Evolutionary conservation across 2,888 invertebrate species (phyloP).

Genomic region (Onthophagus sagittarius): DNA sequence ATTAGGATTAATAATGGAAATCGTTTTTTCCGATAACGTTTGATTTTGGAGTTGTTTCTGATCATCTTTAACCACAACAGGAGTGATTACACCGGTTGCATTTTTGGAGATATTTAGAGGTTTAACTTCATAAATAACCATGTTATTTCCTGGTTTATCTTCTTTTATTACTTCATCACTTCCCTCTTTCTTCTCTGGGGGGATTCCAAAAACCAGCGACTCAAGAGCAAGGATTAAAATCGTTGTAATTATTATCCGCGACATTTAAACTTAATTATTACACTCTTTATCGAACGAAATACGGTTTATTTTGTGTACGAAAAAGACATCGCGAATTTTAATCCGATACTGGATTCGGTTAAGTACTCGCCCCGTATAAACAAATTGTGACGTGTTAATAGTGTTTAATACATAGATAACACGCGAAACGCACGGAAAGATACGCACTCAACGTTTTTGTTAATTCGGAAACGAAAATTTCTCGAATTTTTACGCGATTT

Average conservation of each 20-base stretch:
- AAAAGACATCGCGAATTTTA: neutral
- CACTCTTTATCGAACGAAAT: neutral
- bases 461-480: neutral
- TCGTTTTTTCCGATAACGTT: neutral
- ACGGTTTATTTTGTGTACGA: no score
- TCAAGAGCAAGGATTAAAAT: neutral
- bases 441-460: neutral
- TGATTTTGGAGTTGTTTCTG: neutral
- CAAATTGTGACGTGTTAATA: conserved; percentile 7
- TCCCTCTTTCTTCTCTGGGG: neutral
- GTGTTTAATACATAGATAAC: neutral
- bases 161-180: neutral
- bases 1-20: neutral
- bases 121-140: neutral
- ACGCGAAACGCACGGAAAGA: neutral
- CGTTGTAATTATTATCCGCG: neutral
- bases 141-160: neutral
- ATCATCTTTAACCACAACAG: neutral
- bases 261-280: neutral
- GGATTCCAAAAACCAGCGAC: neutral
- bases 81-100: neutral
- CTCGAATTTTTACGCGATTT: neutral
- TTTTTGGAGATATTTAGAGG: no score
- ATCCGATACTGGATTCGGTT: neutral
- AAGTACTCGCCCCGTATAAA: neutral